Evolutionary conservation across 2,888 invertebrate genomes (phyloP).

Genomic region (Lumbricus terrestris): DNA sequence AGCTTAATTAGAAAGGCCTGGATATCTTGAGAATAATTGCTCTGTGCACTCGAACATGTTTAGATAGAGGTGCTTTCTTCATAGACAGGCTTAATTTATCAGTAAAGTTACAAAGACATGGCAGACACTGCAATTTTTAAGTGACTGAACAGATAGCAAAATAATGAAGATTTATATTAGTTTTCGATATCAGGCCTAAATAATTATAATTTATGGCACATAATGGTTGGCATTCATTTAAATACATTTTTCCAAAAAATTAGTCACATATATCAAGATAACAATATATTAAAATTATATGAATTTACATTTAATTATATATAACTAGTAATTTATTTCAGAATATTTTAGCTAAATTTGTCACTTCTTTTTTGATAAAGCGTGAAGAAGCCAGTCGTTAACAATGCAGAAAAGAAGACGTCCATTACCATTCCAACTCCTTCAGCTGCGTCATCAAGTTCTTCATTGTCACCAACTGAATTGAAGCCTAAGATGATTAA

Average conservation of each 20-base stretch:
- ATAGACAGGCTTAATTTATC: too few species aligned
- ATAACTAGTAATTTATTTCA: background rate
- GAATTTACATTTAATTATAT: background rate
- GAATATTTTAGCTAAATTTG: background rate
- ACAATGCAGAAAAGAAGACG: conserved; percentile 7
- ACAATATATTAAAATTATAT: background rate
- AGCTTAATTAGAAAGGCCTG: background rate
- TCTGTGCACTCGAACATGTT: background rate
- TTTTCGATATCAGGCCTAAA: background rate
- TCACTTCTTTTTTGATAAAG: background rate
- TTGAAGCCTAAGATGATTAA: conserved; percentile 76
- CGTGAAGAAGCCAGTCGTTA: background rate
- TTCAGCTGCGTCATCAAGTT: conserved; percentile 25
- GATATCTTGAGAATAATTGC: background rate
- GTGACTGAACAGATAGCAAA: background rate
- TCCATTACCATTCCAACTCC: conserved; percentile 29
- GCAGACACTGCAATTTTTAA: background rate
- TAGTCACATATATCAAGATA: background rate
- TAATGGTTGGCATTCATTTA: background rate
- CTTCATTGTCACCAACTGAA: conserved; percentile 61
- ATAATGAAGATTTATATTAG: background rate
- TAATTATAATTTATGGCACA: background rate
- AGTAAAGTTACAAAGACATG: background rate
- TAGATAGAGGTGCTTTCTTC: background rate
- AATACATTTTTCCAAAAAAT: background rate